Percentiles rank a stretch among this genome's conserved stretches.
phyloP scores from a whole-genome alignment of 2,888 invertebrate species.

The Aphrophora alni region DNA sequence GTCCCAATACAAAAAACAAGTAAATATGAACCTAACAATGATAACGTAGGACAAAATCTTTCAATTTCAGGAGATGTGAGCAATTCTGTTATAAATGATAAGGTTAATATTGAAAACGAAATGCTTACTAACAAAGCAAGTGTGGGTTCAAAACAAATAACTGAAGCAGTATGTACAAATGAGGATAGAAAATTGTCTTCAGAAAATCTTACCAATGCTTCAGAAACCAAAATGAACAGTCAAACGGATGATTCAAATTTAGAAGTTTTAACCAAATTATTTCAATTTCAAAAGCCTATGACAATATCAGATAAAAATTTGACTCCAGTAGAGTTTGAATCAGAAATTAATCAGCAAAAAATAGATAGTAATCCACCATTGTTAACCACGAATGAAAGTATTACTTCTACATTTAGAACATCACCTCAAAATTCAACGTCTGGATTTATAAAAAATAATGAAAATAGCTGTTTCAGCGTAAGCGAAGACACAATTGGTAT shows the following conservation, averaged over 20 bases:
- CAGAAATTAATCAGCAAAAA: not conserved
- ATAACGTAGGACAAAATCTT: not conserved
- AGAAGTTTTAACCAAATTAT: not conserved
- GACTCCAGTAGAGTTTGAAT: not conserved
- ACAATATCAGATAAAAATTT: not conserved
- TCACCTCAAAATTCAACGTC: not conserved
- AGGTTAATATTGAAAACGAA: not conserved
- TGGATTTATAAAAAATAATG: conserved; percentile 7
- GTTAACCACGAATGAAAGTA: not conserved
- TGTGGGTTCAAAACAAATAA: not conserved
- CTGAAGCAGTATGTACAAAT: not conserved
- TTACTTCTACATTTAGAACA: not conserved
- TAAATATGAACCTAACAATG: not conserved
- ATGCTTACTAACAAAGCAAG: not conserved
- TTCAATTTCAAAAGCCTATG: not conserved
- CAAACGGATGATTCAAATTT: not conserved
- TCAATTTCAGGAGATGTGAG: not conserved
- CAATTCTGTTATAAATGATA: not conserved
- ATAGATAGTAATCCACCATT: not conserved
- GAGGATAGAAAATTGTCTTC: not conserved
- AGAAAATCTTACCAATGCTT: too few species aligned
- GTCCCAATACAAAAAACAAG: not conserved
- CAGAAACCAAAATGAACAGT: too few species aligned
- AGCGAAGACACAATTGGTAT: conserved; percentile 45
- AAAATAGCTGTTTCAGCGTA: conserved; percentile 21